Percentiles rank a stretch among this genome's conserved stretches.
These are phyloP conservation scores for Atta texana DNA, from an alignment of 1,140 invertebrate species.

Conservation along the genomic window DNA sequence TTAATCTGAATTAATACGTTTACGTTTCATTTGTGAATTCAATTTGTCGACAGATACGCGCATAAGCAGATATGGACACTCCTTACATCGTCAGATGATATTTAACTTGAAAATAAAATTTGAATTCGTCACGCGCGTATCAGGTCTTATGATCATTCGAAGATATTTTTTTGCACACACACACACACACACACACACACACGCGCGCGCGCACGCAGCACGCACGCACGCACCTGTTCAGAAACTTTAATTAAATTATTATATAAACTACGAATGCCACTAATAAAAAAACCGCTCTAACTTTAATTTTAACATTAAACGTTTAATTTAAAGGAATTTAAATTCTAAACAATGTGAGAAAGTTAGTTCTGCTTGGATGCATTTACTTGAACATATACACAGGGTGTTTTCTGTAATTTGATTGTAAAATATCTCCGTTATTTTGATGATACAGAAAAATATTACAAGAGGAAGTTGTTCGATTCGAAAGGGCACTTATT, in stretches of 20 bases:
- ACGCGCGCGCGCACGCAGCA: no score
- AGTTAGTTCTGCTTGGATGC: neutral
- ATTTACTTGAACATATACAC: constrained; percentile 7
- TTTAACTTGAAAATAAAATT: constrained; percentile 5
- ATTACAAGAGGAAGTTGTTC: no score
- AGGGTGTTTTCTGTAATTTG: no score
- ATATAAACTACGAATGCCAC: neutral
- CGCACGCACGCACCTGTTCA: neutral
- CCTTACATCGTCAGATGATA: constrained; percentile 10
- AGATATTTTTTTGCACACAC: neutral
- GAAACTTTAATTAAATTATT: constrained; percentile 55
- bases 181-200: no score
- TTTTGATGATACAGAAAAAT: no score
- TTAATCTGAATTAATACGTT: constrained; percentile 60
- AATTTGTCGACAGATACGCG: constrained; percentile 33
- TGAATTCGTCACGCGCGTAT: neutral
- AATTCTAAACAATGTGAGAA: neutral
- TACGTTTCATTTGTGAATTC: constrained; percentile 58
- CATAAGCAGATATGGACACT: constrained; percentile 37
- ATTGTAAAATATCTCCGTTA: no score
- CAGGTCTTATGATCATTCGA: constrained; percentile 7
- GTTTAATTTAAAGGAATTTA: neutral
- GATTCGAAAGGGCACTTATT: no score
- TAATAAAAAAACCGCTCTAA: constrained; percentile 37
- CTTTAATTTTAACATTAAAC: constrained; percentile 36